A percentile compares a stretch with the other conserved stretches of the same genome.
Evolutionary conservation across 2,888 invertebrate genomes (phyloP).

Genomic region (Mesopsocus fuscifrons): DNA sequence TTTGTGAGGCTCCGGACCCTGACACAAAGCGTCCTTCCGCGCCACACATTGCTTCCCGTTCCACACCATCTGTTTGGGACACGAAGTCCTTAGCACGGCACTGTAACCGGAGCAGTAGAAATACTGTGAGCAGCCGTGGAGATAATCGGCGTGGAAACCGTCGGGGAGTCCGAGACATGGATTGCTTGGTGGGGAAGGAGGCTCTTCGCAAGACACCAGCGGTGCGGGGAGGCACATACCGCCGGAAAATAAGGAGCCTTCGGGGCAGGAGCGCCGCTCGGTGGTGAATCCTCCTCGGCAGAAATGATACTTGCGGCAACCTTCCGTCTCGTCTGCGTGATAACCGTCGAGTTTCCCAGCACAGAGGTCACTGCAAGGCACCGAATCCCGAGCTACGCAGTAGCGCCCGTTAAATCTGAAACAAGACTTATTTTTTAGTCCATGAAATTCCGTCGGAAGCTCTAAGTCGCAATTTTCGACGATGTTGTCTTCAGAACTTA

Average conservation of each 20-base stretch:
- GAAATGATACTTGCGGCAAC: constrained; percentile 31
- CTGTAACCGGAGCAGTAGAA: constrained; percentile 16
- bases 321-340: constrained; percentile 26
- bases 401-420: constrained; percentile 20
- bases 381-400: constrained; percentile 19
- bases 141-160: constrained; percentile 17
- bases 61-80: constrained; percentile 29
- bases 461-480: no score
- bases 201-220: constrained; percentile 15
- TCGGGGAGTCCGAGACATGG: constrained; percentile 15
- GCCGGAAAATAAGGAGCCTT: constrained; percentile 22
- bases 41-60: constrained; percentile 29
- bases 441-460: no score
- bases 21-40: constrained; percentile 17
- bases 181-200: constrained; percentile 16
- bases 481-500: no score
- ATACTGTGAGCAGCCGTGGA: constrained; percentile 16
- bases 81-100: constrained; percentile 23
- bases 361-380: constrained; percentile 25
- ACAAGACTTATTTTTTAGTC: no score
- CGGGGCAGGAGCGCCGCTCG: constrained; percentile 22
- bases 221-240: constrained; percentile 20
- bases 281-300: constrained; percentile 30
- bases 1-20: constrained; percentile 17
- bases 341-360: constrained; percentile 28